Evolutionary conservation across 2,888 invertebrate species (phyloP), one percentile per base, ranked within the genome.

Genomic region (Eumerus sabulonum): DNA sequence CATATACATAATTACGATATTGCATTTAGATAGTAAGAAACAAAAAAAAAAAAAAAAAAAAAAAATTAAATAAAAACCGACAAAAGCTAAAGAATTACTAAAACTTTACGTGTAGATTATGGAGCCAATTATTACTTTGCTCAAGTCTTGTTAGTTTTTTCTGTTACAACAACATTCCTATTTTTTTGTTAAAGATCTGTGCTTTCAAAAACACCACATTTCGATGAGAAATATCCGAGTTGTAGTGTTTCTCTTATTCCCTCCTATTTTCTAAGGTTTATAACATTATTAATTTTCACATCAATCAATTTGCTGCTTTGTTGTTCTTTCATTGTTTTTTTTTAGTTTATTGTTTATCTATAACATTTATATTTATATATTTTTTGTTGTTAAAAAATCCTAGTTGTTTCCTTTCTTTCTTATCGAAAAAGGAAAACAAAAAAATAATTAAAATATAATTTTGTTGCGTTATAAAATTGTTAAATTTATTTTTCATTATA

Each of bases 401-500:
- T 76, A 76, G 66, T 77, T 68, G 48, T 48, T 57, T 38, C 54
- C 48, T 73, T 47, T 56, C 47, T 72, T 60, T 51, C 40, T 51
- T 59, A 42, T 68, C 59, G 42, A 64, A 51, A 53, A 64, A 70
- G 59, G 7, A 71, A 73, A 40, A 72, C 64, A 81, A 71, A 76
- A 76, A 68, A 11, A 56, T 27, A 27, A 72, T 76, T 68, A 84
- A 83, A 85, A 77, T 73, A 72, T 72, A 77, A 72, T 56, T 76
- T 77, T 77, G 68, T 82, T 82, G 82, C 82, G 81, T 82, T 82
- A 82, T 82, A 82, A 82, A 82, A 82, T 79, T 77, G 63, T 82
- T 82, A 70, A 81, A 74, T 79, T 74, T 74, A 79, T 79, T 47
- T 54, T 63, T 48, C 47, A 40, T 57, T 42, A 17, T 50, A 60